phyloP scores from a whole-genome alignment of 2,113 vertebrate species.

The Nycticebus coucang region DNA sequence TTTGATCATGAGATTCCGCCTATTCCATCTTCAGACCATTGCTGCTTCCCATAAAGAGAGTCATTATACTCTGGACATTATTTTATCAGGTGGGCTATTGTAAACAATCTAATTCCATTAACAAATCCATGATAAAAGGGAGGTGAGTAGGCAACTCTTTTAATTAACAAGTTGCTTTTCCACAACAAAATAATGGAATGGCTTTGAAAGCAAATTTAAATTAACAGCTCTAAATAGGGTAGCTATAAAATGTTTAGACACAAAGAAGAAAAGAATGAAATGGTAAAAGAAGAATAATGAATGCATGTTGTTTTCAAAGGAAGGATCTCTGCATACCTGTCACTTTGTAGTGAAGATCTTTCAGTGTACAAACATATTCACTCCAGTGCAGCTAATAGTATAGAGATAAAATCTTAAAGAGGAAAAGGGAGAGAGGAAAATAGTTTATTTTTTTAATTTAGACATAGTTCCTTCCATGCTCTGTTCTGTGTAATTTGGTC shows the following conservation, averaged over 20 bases:
- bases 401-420: background rate
- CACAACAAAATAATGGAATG: slow-evolving; percentile 66
- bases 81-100: slow-evolving; percentile 74
- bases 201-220: slow-evolving; percentile 72
- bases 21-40: slow-evolving; percentile 62
- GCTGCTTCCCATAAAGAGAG: slow-evolving; percentile 65
- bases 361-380: background rate
- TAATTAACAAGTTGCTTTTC: slow-evolving; percentile 80
- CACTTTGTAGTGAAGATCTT: background rate
- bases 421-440: background rate
- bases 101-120: slow-evolving; percentile 77
- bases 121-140: slow-evolving; percentile 72
- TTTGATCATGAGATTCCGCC: slow-evolving; percentile 39
- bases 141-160: slow-evolving; percentile 69
- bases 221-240: slow-evolving; percentile 17
- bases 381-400: background rate
- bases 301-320: background rate
- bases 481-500: background rate
- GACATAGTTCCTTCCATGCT: background rate
- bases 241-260: slow-evolving; percentile 28
- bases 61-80: slow-evolving; percentile 78
- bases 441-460: background rate
- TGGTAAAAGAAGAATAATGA: background rate
- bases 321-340: background rate
- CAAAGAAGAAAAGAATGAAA: slow-evolving; percentile 5